Evolutionary conservation across 2,797 vertebrate genomes (phyloP).

Genomic region (Platyrinchus mystaceus): DNA sequence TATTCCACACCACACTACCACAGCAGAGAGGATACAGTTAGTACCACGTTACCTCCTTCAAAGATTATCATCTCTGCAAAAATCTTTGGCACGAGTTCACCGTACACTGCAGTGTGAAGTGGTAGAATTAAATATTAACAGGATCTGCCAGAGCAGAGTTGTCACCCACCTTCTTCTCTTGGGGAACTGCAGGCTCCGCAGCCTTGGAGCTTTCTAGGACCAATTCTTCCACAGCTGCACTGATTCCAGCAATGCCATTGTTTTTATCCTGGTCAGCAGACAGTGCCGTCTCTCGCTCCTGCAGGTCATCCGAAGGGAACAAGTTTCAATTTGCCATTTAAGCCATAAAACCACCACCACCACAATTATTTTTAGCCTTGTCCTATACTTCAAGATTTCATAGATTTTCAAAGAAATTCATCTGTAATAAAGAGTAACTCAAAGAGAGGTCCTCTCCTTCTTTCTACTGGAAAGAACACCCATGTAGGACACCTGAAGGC

Average conservation of each 20-base stretch:
- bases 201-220: slow-evolving; percentile 76
- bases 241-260: slow-evolving; percentile 39
- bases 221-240: slow-evolving; percentile 79
- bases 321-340: background rate
- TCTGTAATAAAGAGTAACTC: background rate
- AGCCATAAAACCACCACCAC: background rate
- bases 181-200: slow-evolving; percentile 57
- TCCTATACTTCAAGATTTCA: background rate
- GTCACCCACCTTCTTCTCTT: slow-evolving; percentile 70
- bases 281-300: slow-evolving; percentile 87
- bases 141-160: background rate
- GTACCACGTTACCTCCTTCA: background rate
- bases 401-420: background rate
- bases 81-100: background rate
- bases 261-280: slow-evolving; percentile 66
- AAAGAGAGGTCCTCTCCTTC: background rate
- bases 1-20: slow-evolving; percentile 85
- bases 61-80: background rate
- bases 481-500: background rate
- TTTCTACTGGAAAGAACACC: background rate
- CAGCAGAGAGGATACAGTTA: slow-evolving; percentile 10
- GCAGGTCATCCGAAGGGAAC: background rate
- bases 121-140: background rate
- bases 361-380: background rate
- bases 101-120: background rate